Percentiles rank a stretch among this genome's conserved stretches.
These are phyloP conservation scores for Neuroterus valhalla DNA, from an alignment of 1,140 invertebrate genomes.

Conservation along the genomic window DNA sequence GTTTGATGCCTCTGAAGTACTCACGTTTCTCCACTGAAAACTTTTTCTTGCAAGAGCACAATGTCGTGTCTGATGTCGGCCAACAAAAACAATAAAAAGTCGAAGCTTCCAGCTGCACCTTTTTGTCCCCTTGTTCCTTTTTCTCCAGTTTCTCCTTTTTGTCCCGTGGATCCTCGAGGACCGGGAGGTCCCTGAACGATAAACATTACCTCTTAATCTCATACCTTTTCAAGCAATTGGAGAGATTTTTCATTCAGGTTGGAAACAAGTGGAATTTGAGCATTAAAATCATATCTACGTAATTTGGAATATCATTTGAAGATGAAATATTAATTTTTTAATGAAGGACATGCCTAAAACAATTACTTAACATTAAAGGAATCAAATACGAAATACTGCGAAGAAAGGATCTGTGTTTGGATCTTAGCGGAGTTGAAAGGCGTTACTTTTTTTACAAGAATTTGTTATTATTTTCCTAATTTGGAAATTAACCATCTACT, in stretches of 20 bases:
- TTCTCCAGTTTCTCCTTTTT: conserved; percentile 77
- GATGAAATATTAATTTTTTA: no score
- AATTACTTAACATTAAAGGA: no score
- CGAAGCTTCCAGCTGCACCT: conserved; percentile 78
- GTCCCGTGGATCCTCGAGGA: conserved; percentile 77
- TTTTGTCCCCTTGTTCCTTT: conserved; percentile 76
- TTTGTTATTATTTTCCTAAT: no score
- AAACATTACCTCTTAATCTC: background rate
- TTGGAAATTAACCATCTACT: no score
- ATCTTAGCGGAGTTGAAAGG: no score
- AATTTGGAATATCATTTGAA: no score
- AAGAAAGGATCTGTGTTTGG: no score
- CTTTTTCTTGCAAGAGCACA: conserved; percentile 77
- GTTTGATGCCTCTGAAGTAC: conserved; percentile 43
- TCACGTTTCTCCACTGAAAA: conserved; percentile 78
- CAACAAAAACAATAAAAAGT: conserved; percentile 78
- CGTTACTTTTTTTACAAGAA: no score
- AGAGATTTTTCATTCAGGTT: background rate
- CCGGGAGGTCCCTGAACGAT: conserved; percentile 76
- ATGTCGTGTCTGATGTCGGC: conserved; percentile 80
- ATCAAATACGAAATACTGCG: no score
- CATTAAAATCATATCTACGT: no score
- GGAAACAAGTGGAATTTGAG: no score
- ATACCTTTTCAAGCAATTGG: background rate
- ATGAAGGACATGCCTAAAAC: no score